Conservation (phyloP, 2,113 vertebrate species). For the Condylura cristata region DNA sequence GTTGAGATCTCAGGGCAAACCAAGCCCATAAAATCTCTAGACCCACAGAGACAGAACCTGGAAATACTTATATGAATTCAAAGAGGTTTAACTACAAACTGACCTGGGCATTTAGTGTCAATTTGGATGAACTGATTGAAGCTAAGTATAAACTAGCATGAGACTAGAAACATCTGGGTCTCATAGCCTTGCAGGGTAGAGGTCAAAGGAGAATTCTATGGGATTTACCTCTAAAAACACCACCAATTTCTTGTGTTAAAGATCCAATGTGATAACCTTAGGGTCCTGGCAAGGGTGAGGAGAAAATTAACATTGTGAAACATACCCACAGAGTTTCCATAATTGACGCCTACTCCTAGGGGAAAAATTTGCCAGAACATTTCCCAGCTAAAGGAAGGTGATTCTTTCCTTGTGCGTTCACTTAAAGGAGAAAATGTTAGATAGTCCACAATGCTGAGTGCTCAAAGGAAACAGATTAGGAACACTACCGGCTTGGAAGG, state of each 20-base stretch:
- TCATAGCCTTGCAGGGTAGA: too few species aligned
- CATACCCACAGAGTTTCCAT: background rate
- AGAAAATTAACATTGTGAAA: background rate
- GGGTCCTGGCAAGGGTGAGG: background rate
- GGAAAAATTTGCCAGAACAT: background rate
- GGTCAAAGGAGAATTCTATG: background rate
- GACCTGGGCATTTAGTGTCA: background rate
- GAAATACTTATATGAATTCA: background rate
- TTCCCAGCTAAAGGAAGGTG: background rate
- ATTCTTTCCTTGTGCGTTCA: background rate
- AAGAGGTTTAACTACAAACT: background rate
- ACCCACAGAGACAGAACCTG: background rate
- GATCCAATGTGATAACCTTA: background rate
- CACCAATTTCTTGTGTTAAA: background rate
- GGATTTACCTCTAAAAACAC: background rate
- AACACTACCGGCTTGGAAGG: background rate
- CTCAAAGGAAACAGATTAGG: background rate
- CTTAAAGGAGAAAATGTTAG: background rate
- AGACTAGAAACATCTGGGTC: background rate
- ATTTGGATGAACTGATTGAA: background rate
- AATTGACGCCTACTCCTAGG: background rate
- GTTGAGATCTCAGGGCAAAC: background rate
- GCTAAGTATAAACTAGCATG: background rate
- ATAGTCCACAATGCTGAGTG: background rate
- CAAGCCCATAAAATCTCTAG: background rate